Evolutionary conservation across 2,113 vertebrate species (phyloP), one percentile per base, ranked within the genome.

Genomic region (Promerops cafer): DNA sequence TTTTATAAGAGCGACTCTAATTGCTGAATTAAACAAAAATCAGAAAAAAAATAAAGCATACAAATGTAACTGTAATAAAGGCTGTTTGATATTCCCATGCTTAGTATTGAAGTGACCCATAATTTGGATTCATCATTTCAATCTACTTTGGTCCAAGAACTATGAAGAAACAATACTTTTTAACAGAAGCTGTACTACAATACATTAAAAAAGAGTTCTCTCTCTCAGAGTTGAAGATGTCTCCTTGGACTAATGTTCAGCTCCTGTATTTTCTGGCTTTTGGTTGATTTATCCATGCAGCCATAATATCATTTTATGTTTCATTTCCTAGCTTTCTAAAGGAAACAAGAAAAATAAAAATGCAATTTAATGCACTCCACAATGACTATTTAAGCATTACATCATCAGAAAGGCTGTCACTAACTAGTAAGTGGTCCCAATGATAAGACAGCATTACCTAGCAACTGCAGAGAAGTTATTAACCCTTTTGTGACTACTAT

Each of bases 341-440:
- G 76, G 71, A 89, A 90, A 83, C 33, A 90, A 89, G 57, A 84
- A 78, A 87, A 92, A 86, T 45, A 90, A 71, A 93, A 94, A 75
- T 57, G 76, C 71, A 74, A 75, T 91, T 80, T 83, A 94, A 90
- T 84, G 80, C 37, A 83, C 89, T 89, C 74, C 75, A 89, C 37
- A 50, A 78, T 89, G 93, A 84, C 82, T 93, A n/a, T 89, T 96
- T 94, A 63, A 92, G 87, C 59, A 94, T 92, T 94, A 80, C 94
- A 90, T 97, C 94, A 93, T 94, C 86, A 91, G 94, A 96, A 95
- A 94, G 54, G 39, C 82, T 97, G 95, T 94, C 94, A 93, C 89
- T 94, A 84, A 50, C 81, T 89, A 88, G 85, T 80, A 83, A 94
- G 78, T 83, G 64, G 86, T 94, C 89, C 75, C 69, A 82, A 54